Evolutionary conservation across 2,797 vertebrate species (phyloP), one percentile per base, ranked within the genome.

Genomic region (Chrysocyon brachyurus): DNA sequence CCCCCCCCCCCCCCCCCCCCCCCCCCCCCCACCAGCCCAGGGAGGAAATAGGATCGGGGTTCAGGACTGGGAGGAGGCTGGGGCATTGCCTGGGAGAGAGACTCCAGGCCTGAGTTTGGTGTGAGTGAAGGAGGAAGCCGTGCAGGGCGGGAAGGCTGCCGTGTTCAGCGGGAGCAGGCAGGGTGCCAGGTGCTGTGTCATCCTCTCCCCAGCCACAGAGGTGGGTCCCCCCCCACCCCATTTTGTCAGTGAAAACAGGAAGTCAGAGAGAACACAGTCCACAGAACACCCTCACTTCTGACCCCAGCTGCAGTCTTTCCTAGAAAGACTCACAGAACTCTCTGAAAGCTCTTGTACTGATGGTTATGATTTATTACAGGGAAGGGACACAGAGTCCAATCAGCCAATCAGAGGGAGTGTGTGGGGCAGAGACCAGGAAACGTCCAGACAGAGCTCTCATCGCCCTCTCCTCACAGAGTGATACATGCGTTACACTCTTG

Each of bases 161-260:
- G 1, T 16, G 17, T 21, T 75, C n/a, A 54, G 10, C 21, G 73
- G 24, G 21, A 14, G 5, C 46, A 26, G 28, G 57, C 57, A 3
- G 11, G 5, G n/a, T 36, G 22, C 87, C 22, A 36, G 59, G 73
- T 2, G 2, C 26, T 0, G 1, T 24, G 40, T 12, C 1, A 0
- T 22, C 12, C 15, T 49, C 75, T 33, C 64, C n/a, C 36, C 12
- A 16, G 36, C 73, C 75, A 17, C 16, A 14, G 36, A 33, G 3
- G 7, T 6, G 31, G 36, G 36, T 57, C 16, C 3, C 2, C 2
- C 2, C 19, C 31, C 31, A 33, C 36, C 49, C 52, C 0, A 1
- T 14, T 24, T 87, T 33, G 16, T 49, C 49, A 3, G 1, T 21
- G 33, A 10, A 11, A 31, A 68, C 19, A 28, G 17, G 83, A 75